A percentile compares a stretch with the other conserved stretches of the same genome.
phyloP scores from a whole-genome alignment of 2,113 vertebrate species.

The Hydrochoerus hydrochaeris region DNA sequence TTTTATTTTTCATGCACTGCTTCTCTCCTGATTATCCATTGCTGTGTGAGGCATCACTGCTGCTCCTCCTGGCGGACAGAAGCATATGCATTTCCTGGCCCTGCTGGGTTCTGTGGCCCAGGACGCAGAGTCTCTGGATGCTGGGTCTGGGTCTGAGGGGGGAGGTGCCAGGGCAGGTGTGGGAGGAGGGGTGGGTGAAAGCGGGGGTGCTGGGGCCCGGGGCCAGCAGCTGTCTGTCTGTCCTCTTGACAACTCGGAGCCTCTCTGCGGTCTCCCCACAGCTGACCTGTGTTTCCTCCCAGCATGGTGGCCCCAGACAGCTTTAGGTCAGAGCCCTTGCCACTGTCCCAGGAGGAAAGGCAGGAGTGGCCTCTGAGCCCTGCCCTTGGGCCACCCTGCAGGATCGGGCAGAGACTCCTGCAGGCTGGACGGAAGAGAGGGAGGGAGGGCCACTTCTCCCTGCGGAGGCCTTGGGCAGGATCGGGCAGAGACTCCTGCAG shows the following conservation, averaged over 20 bases:
- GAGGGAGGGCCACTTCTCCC: not conserved
- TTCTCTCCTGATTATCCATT: constrained; percentile 1
- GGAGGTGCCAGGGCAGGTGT: not conserved
- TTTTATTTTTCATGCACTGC: constrained; percentile 52
- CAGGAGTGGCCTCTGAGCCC: not conserved
- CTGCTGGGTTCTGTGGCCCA: not conserved
- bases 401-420: not conserved
- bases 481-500: not conserved
- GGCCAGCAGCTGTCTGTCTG: not conserved
- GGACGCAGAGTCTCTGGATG: not conserved
- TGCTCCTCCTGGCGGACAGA: not conserved
- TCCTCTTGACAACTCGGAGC: not conserved
- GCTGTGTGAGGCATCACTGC: not conserved
- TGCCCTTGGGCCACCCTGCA: not conserved
- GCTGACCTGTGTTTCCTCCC: not conserved
- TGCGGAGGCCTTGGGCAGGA: not conserved
- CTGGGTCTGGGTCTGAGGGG: not conserved
- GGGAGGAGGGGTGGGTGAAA: not conserved
- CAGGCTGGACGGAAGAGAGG: not conserved
- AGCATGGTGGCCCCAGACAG: not conserved
- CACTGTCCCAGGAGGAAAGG: not conserved
- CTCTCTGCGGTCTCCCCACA: not conserved
- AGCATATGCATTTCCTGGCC: not conserved
- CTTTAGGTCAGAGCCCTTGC: not conserved
- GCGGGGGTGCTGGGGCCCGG: no score